Percentiles rank a stretch among this genome's conserved stretches.
Evolutionary conservation across 2,797 vertebrate species (phyloP).

Genomic region (Helarctos malayanus): DNA sequence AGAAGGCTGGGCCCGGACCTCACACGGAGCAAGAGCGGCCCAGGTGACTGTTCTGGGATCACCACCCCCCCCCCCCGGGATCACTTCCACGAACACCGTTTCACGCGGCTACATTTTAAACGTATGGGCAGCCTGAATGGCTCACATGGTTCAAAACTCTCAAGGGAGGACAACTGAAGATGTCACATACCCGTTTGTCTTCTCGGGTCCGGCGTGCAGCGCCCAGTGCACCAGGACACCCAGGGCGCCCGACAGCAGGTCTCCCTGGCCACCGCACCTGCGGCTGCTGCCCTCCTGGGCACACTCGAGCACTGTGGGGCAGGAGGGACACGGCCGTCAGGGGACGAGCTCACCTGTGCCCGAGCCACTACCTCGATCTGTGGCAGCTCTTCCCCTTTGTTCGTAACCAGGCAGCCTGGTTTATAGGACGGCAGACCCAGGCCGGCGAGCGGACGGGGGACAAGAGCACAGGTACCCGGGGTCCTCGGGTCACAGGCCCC

Average conservation of each 20-base stretch:
- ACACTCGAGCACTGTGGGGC: constrained; percentile 93
- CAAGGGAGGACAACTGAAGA: fast-evolving
- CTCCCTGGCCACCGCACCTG: constrained; percentile 98
- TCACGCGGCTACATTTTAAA: fast-evolving
- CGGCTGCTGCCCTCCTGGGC: constrained; percentile 95
- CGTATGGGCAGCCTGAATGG: fast-evolving
- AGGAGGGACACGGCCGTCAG: not conserved
- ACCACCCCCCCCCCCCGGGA: no score
- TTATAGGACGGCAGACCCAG: not conserved
- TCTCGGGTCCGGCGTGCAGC: constrained; percentile 91
- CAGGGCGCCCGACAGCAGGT: constrained; percentile 96
- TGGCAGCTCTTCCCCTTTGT: fast-evolving
- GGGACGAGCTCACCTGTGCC: not conserved
- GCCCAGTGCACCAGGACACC: constrained; percentile 98
- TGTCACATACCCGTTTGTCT: constrained; percentile 91
- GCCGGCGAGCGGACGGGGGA: not conserved
- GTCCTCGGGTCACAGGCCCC: not conserved
- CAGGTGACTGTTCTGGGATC: not conserved
- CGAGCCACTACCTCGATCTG: not conserved
- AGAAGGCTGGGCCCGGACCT: fast-evolving
- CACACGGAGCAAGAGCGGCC: fast-evolving
- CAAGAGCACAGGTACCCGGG: not conserved
- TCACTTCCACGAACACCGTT: fast-evolving
- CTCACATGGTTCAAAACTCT: no score
- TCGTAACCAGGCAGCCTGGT: not conserved